A percentile compares a stretch with the other conserved stretches of the same genome.
These are phyloP conservation scores for Lasaia peninsularis DNA, from an alignment of 1,140 invertebrate genomes.

Conservation along the genomic window DNA sequence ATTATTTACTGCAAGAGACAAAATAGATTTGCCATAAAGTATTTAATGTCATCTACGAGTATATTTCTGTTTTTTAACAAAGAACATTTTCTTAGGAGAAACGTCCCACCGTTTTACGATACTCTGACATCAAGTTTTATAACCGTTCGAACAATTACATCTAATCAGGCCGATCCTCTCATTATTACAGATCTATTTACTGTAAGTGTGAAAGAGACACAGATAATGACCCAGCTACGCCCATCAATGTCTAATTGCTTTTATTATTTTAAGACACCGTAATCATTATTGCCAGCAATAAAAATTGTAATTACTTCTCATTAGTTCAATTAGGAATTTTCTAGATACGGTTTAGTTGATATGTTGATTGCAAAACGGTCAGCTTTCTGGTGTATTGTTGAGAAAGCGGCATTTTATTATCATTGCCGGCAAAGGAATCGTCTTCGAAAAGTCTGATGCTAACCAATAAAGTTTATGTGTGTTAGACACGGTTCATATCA, in stretches of 20 bases:
- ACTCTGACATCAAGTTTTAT: conserved; percentile 73
- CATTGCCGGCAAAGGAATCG: conserved; percentile 39
- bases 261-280: conserved; percentile 77
- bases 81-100: conserved; percentile 42
- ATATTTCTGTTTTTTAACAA: conserved; percentile 37
- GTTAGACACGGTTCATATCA: conserved; percentile 65
- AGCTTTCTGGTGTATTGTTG: conserved; percentile 46
- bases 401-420: conserved; percentile 51
- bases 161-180: conserved; percentile 56
- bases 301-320: conserved; percentile 77
- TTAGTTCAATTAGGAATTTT: conserved; percentile 77
- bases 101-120: conserved; percentile 68
- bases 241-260: conserved; percentile 76
- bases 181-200: conserved; percentile 28
- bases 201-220: conserved; percentile 42
- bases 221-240: conserved; percentile 53
- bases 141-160: conserved; percentile 75
- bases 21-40: not conserved
- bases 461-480: conserved; percentile 20
- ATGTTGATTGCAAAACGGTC: conserved; percentile 60
- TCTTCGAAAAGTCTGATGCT: conserved; percentile 43
- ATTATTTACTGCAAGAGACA: not conserved
- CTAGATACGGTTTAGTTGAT: conserved; percentile 71
- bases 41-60: conserved; percentile 11
- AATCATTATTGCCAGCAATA: conserved; percentile 74